Conservation (phyloP, 2,797 vertebrate genomes). For the Gobio occitaniae region DNA sequence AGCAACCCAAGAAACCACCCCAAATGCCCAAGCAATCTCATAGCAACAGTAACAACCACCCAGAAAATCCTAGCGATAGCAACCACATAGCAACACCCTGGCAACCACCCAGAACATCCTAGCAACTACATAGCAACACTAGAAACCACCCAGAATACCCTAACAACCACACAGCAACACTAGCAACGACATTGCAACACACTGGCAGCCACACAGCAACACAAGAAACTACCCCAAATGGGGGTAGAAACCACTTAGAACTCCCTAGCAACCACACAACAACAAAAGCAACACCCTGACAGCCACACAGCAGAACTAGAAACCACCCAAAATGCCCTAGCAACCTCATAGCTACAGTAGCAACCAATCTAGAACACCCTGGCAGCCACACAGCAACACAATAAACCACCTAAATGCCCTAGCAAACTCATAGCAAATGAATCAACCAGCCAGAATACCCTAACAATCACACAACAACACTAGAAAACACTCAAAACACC, state of each 20-base stretch:
- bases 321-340: not conserved
- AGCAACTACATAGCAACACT: not conserved
- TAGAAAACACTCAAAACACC: not conserved
- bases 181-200: not conserved
- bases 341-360: not conserved
- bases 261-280: not conserved
- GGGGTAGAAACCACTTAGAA: too few species aligned
- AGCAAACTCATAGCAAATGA: not conserved
- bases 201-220: not conserved
- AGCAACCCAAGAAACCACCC: not conserved
- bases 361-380: not conserved
- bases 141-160: not conserved
- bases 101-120: not conserved
- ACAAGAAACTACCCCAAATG: not conserved
- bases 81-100: not conserved
- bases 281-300: not conserved
- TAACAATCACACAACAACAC: not conserved
- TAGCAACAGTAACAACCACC: not conserved
- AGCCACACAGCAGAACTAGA: not conserved
- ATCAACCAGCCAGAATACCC: not conserved
- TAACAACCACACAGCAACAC: not conserved
- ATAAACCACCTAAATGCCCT: too few species aligned
- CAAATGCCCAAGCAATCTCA: not conserved
- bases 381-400: not conserved
- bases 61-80: not conserved